Evolutionary conservation across 2,797 vertebrate species (phyloP).

Genomic region (Hylomyscus alleni): DNA sequence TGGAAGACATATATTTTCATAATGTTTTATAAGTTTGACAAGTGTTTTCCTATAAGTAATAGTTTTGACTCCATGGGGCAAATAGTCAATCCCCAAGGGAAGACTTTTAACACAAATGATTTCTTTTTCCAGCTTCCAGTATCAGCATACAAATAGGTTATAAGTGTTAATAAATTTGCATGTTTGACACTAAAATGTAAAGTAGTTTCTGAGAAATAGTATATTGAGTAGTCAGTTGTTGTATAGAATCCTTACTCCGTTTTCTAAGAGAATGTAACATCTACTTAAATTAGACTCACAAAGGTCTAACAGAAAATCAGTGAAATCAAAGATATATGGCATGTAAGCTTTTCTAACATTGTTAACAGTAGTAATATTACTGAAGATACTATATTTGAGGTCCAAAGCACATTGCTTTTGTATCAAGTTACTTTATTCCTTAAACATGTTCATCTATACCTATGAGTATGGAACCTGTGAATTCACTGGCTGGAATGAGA

Average conservation of each 20-base stretch:
- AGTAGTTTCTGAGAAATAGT: slow-evolving; percentile 47
- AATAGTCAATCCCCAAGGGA: slow-evolving; percentile 38
- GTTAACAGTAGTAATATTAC: not conserved
- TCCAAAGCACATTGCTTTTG: fast-evolving
- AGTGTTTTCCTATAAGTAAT: slow-evolving; percentile 47
- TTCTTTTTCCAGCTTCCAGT: slow-evolving; percentile 57
- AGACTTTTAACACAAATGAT: slow-evolving; percentile 49
- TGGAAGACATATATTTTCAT: slow-evolving; percentile 30
- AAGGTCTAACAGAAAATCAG: not conserved
- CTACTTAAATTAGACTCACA: not conserved
- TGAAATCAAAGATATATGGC: not conserved
- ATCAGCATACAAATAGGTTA: slow-evolving; percentile 56
- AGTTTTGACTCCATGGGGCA: slow-evolving; percentile 23
- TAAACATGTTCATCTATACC: not conserved
- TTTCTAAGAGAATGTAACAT: slow-evolving; percentile 41
- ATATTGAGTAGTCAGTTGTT: slow-evolving; percentile 19
- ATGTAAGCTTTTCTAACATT: not conserved
- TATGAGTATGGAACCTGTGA: not conserved
- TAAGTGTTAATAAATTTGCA: slow-evolving; percentile 60
- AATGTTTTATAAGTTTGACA: slow-evolving; percentile 60
- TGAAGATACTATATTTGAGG: not conserved
- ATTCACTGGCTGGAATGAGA: not conserved
- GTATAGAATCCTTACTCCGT: not conserved
- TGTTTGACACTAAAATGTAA: slow-evolving; percentile 47
- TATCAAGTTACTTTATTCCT: not conserved